Evolutionary conservation across 2,888 invertebrate genomes (phyloP).

Genomic region (Patella ulyssiponensis): DNA sequence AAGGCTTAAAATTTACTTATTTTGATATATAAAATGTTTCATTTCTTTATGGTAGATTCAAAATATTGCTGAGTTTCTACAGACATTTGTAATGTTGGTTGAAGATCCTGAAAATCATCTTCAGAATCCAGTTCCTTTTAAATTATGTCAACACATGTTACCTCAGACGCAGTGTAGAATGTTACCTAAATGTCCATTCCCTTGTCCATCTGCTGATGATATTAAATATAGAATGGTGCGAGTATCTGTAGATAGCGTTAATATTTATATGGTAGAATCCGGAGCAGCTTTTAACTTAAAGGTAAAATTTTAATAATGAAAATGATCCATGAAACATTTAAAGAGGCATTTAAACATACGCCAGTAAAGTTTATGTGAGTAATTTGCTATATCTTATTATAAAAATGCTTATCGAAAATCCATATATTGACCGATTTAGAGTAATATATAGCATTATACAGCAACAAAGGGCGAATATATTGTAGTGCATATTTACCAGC

Average conservation of each 20-base stretch:
- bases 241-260: slow-evolving; percentile 75
- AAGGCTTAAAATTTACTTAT: too few species aligned
- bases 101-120: slow-evolving; percentile 92
- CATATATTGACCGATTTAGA: too few species aligned
- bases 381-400: neutral
- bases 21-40: too few species aligned
- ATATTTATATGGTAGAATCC: slow-evolving; percentile 90
- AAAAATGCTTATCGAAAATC: neutral
- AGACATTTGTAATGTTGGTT: slow-evolving; percentile 88
- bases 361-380: neutral
- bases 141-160: slow-evolving; percentile 73
- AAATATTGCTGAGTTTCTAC: slow-evolving; percentile 88
- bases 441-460: too few species aligned
- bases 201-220: slow-evolving; percentile 85
- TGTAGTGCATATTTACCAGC: too few species aligned
- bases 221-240: slow-evolving; percentile 95
- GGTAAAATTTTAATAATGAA: slow-evolving; percentile 72
- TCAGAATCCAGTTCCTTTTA: slow-evolving; percentile 82
- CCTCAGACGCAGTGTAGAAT: slow-evolving; percentile 78
- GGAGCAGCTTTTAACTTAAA: slow-evolving; percentile 90
- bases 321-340: neutral
- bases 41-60: slow-evolving; percentile 76
- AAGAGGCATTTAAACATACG: neutral
- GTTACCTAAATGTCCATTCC: slow-evolving; percentile 74
- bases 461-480: too few species aligned